A percentile compares a stretch with the other conserved stretches of the same genome.
Conservation (phyloP, 2,888 invertebrate species). For the Mesorhabditis belari region DNA sequence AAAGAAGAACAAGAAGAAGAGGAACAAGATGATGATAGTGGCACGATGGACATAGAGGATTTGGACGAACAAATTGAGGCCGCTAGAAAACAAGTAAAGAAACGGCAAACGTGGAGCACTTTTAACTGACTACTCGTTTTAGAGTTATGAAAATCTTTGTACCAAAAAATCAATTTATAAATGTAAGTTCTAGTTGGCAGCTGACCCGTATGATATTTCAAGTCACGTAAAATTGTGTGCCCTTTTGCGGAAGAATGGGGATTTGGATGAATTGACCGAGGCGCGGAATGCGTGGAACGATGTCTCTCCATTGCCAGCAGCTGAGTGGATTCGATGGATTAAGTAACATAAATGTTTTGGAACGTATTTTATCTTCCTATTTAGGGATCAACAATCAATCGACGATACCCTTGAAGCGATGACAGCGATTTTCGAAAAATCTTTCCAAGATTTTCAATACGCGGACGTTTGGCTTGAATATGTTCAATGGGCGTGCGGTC, state of each 20-base stretch:
- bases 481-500: background rate
- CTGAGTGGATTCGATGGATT: conserved; percentile 23
- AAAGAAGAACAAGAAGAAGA: no score
- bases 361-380: conserved; percentile 1
- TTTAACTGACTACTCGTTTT: no score
- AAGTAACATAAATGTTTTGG: conserved; percentile 12
- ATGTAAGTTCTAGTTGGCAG: conserved; percentile 8
- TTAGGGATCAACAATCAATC: conserved; percentile 5
- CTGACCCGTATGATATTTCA: conserved; percentile 8
- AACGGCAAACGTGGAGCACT: background rate
- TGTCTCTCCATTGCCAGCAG: conserved; percentile 10
- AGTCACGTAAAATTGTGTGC: conserved; percentile 9
- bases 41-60: background rate
- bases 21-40: no score
- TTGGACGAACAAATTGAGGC: background rate
- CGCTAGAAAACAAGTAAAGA: background rate
- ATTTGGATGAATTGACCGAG: conserved; percentile 19
- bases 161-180: background rate
- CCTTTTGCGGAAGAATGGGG: conserved; percentile 14
- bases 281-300: conserved; percentile 8
- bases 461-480: conserved; percentile 14
- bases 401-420: conserved; percentile 2
- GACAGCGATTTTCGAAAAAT: conserved; percentile 12
- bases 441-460: conserved; percentile 12
- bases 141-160: no score